Conservation (phyloP, 2,113 vertebrate genomes). For the Rana temporaria region DNA sequence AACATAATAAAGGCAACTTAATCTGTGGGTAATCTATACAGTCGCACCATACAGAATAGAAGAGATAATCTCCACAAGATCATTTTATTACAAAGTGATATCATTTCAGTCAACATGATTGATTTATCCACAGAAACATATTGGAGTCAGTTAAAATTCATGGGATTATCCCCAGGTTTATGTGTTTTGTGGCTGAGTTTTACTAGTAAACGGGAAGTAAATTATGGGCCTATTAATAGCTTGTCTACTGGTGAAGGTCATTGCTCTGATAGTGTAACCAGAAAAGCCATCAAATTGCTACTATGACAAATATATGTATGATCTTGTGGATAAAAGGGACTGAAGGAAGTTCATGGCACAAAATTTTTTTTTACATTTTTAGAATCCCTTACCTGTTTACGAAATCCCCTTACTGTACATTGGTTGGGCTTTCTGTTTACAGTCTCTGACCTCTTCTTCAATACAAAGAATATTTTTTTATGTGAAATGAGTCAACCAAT, state of each 20-base stretch:
- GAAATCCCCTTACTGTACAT: no score
- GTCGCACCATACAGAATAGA: neutral
- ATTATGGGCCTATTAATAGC: neutral
- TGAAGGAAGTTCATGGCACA: no score
- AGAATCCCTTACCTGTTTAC: no score
- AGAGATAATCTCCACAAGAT: neutral
- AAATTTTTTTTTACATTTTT: no score
- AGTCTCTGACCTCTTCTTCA: no score
- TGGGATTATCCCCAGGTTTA: neutral
- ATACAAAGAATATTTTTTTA: no score
- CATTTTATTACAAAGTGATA: constrained; percentile 22
- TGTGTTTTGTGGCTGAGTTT: neutral
- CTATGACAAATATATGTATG: no score
- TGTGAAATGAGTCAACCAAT: no score
- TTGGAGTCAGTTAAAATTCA: constrained; percentile 4
- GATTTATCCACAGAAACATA: neutral
- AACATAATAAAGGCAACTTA: neutral
- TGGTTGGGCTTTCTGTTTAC: no score
- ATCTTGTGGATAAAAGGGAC: no score
- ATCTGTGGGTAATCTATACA: neutral
- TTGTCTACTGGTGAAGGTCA: neutral
- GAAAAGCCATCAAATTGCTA: no score
- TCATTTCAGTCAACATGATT: constrained; percentile 27
- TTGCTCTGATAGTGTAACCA: no score
- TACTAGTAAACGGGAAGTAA: neutral